These are phyloP conservation scores for Ursus arctos DNA, from an alignment of 2,113 vertebrate species.

Conservation along the genomic window DNA sequence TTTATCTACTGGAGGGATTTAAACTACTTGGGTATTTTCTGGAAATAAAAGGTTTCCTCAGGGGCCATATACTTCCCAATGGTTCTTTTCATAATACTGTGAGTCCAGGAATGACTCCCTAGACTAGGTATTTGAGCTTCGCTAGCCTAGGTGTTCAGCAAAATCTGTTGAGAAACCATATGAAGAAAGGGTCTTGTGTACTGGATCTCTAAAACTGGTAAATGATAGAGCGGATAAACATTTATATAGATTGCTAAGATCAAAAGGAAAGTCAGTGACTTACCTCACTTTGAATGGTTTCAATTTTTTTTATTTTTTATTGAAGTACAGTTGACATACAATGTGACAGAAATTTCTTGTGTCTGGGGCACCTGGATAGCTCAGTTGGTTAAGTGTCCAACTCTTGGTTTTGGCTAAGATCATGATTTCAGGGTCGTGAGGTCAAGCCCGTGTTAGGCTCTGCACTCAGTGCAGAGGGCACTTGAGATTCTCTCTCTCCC, in stretches of 20 bases:
- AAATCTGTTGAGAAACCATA: background rate
- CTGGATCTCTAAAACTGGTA: background rate
- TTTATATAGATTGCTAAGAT: background rate
- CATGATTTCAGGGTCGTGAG: no score
- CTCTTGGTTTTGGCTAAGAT: no score
- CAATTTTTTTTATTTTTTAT: background rate
- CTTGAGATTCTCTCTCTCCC: no score
- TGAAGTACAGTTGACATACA: no score
- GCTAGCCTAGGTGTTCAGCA: background rate
- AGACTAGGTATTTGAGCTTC: background rate
- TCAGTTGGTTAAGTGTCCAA: no score
- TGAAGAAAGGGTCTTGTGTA: background rate
- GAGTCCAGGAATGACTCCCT: background rate
- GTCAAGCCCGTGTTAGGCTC: no score
- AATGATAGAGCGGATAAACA: background rate
- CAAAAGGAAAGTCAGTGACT: background rate
- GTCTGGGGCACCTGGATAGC: no score
- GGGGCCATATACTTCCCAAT: background rate
- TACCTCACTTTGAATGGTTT: background rate
- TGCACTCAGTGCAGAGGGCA: no score
- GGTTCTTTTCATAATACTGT: background rate
- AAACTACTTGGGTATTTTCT: background rate
- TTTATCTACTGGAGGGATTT: background rate
- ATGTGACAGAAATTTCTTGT: no score
- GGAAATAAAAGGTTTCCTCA: background rate